Percentiles rank a stretch among this genome's conserved stretches.
Evolutionary conservation across 2,113 vertebrate genomes (phyloP).

Genomic region (Erpornis zantholeuca): DNA sequence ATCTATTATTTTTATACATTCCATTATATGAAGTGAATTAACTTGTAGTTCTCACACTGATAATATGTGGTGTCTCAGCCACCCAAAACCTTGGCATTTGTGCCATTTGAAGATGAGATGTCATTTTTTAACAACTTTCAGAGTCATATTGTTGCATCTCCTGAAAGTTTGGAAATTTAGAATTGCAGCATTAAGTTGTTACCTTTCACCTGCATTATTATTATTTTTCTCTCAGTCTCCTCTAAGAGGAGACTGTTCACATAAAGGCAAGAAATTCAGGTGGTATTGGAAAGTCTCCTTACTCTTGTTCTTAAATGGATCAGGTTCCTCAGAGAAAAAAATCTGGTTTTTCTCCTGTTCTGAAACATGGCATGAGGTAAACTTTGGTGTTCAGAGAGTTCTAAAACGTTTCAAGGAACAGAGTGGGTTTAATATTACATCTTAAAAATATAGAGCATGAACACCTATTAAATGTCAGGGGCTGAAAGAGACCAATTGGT

Average conservation of each 20-base stretch:
- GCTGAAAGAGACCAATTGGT: background rate
- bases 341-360: background rate
- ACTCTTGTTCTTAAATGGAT: background rate
- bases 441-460: background rate
- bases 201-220: background rate
- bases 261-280: background rate
- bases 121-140: background rate
- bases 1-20: background rate
- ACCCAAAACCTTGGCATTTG: background rate
- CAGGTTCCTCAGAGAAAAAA: background rate
- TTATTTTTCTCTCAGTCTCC: background rate
- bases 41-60: background rate
- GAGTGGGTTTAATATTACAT: background rate
- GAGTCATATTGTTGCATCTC: background rate
- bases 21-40: background rate
- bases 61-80: background rate
- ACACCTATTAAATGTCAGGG: rapidly evolving
- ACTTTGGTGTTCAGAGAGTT: background rate
- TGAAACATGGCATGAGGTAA: background rate
- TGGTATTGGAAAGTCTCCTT: background rate
- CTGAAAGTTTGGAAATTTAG: background rate
- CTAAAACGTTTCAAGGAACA: background rate
- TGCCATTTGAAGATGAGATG: background rate
- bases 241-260: background rate
- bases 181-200: background rate